Percentiles rank a stretch among this genome's conserved stretches.
phyloP scores from a whole-genome alignment of 2,113 vertebrate genomes.

The Bolborhynchus lineola region DNA sequence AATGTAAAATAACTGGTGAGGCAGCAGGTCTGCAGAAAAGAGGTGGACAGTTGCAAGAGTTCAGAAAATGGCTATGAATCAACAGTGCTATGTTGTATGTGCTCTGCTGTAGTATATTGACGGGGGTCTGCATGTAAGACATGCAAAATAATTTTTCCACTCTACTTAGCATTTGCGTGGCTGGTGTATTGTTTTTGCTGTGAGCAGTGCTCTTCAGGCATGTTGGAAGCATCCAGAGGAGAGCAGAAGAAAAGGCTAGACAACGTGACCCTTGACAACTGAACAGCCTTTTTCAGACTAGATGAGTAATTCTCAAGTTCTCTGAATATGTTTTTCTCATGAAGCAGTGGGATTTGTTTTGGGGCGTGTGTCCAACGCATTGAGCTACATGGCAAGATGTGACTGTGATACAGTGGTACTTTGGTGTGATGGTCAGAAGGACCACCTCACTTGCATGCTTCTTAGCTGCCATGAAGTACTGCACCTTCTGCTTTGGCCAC shows the following conservation, averaged over 20 bases:
- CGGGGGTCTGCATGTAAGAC: background rate
- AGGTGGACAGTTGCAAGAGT: constrained; percentile 22
- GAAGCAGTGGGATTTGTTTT: background rate
- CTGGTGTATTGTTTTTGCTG: background rate
- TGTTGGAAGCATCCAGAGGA: background rate
- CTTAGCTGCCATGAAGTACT: background rate
- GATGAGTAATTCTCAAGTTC: background rate
- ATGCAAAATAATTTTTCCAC: constrained; percentile 9
- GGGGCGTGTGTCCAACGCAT: background rate
- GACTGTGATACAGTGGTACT: accelerated
- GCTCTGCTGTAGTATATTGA: background rate
- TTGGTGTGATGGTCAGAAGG: background rate
- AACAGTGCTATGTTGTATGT: background rate
- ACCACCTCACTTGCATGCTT: accelerated
- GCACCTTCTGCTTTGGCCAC: background rate
- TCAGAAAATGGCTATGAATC: constrained; percentile 20
- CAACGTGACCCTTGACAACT: background rate
- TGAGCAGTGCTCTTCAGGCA: accelerated
- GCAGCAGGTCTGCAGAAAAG: constrained; percentile 20
- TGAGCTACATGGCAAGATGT: background rate
- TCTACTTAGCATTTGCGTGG: background rate
- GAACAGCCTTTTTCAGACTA: background rate
- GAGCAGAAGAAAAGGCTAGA: background rate
- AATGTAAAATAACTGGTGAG: constrained; percentile 25
- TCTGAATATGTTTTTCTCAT: background rate